Conservation (phyloP, 2,888 invertebrate species). For the Pachliopta kotzebuea region DNA sequence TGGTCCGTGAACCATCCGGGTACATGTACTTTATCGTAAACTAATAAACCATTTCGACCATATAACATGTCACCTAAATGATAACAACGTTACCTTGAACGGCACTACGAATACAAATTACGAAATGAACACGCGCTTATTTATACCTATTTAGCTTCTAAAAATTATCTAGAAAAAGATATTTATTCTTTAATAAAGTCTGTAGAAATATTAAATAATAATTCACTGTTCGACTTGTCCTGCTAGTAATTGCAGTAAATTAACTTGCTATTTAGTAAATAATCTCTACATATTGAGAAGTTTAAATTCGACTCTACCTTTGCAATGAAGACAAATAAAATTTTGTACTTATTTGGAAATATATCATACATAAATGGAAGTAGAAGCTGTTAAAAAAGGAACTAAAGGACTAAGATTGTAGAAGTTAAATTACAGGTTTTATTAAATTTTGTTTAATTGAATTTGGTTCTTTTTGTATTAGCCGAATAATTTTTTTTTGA, state of each 20-base stretch:
- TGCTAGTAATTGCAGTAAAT: background rate
- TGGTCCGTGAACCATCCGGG: background rate
- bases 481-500: no score
- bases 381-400: no score
- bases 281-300: no score
- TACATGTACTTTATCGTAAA: slow-evolving; percentile 12
- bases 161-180: background rate
- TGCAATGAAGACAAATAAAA: no score
- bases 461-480: no score
- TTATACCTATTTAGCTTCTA: background rate
- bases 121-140: background rate
- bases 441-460: no score
- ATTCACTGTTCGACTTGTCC: background rate
- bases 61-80: slow-evolving; percentile 19
- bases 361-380: no score
- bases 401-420: no score
- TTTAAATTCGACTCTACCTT: no score
- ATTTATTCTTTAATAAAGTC: background rate
- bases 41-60: slow-evolving; percentile 11
- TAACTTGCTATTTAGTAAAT: no score
- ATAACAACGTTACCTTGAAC: slow-evolving; percentile 22
- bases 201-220: background rate
- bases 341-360: no score
- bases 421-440: no score
- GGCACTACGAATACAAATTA: background rate